A percentile compares a stretch with the other conserved stretches of the same genome.
These are phyloP conservation scores for Philopotamus ludificatus DNA, from an alignment of 1,140 invertebrate genomes.

Conservation along the genomic window DNA sequence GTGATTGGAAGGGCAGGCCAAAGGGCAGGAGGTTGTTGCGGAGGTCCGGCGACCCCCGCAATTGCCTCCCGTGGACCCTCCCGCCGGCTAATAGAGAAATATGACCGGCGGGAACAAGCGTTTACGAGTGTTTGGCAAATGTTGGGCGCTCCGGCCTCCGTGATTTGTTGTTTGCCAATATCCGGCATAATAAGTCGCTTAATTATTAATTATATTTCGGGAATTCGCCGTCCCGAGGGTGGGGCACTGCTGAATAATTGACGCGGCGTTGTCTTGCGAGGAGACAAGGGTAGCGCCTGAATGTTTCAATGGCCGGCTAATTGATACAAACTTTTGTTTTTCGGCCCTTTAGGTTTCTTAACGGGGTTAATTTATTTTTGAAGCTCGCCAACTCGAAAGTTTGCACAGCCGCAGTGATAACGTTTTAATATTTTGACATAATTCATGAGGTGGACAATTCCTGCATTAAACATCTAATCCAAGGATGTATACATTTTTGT, in stretches of 20 bases:
- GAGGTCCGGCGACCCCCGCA: constrained; percentile 21
- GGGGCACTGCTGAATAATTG: no score
- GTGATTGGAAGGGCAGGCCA: constrained; percentile 25
- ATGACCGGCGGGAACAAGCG: constrained; percentile 21
- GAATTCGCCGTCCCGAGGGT: no score
- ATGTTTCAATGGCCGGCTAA: background rate
- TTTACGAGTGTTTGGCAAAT: constrained; percentile 32
- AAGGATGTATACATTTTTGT: no score
- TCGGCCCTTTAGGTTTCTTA: no score
- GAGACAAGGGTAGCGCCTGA: no score
- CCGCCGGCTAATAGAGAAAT: constrained; percentile 16
- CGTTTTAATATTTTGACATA: no score
- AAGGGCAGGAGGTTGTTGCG: constrained; percentile 23
- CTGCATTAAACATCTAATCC: no score
- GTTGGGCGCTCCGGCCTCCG: constrained; percentile 5
- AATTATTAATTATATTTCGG: background rate
- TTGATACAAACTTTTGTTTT: background rate
- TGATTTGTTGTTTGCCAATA: background rate
- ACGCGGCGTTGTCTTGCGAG: no score
- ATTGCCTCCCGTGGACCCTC: constrained; percentile 1
- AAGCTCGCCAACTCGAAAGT: no score
- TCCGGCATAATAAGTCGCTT: background rate
- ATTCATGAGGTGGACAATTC: no score
- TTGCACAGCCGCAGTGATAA: no score
- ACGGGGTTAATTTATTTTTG: no score